Base-by-base conservation (phyloP, 92 coral and sea anemone genomes). In the Palythoa heliodiscus region DNA sequence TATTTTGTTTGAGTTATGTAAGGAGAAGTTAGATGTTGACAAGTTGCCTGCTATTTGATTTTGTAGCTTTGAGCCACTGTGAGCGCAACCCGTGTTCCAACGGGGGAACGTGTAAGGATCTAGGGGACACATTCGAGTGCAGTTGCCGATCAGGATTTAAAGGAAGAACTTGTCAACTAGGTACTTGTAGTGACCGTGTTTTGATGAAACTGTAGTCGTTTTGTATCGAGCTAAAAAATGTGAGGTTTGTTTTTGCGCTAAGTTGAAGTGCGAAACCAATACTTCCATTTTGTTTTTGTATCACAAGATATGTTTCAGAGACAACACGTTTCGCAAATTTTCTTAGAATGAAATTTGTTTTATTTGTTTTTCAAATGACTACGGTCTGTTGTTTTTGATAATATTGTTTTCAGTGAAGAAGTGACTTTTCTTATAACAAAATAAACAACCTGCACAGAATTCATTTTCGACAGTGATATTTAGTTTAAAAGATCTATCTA, bases 121-220 rank as follows among this genome's bases (percentile, higher is more conserved):
- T 54, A 48, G 97, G 92, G 14, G 68, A 86, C 53, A 77, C 87
- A 39, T 97, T 94, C 86, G 72, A 70, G 39, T 97, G 99, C 55
- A 71, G 69, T 5, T 97, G 99, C 72, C 86, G 82, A 47, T 55
- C 76, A 16, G 98, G 95, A 24, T 97, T 70, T 83, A 90, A 91
- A 68, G 99, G 99, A 48, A 86, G 80, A 50, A 92, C 93, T 3
- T 97, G 99, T 75, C 93, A 97, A 70, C 77, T 91, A 74, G 95
- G 99, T 97, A 91, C 76, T 92, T 82, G 40, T 66, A 23, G 14
- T 79, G 52, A 63, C 48, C 52, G 23, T 52, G 25, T 85, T 79
- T 79, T 29, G 23, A 19, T 48, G 43, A 24, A 11, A 40, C 35
- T 47, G 71, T 71, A 70, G 68, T 60, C 52, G 57, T 72, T 29